Conservation (phyloP, 2,888 invertebrate genomes). For the Dimorphilus gyrociliatus region DNA sequence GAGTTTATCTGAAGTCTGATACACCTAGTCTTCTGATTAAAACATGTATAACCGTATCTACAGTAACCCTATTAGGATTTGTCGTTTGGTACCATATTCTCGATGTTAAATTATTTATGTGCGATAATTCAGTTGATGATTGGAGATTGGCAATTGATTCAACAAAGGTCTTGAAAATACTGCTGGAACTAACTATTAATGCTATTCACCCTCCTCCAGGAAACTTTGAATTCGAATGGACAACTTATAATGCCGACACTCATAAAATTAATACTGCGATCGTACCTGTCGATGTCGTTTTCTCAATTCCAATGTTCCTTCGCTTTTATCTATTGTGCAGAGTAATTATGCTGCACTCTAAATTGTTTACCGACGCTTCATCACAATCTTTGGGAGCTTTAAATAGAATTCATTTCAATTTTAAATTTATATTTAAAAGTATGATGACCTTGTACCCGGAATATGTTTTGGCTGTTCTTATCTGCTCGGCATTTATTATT, state of each 20-base stretch:
- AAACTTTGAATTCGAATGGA: slow-evolving; percentile 17
- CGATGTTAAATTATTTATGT: slow-evolving; percentile 28
- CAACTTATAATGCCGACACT: slow-evolving; percentile 15
- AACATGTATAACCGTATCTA: slow-evolving; percentile 24
- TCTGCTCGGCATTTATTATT: slow-evolving; percentile 21
- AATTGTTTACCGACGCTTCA: slow-evolving; percentile 32
- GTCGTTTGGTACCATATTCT: slow-evolving; percentile 28
- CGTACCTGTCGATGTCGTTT: slow-evolving; percentile 27
- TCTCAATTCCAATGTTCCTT: slow-evolving; percentile 33
- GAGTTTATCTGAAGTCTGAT: slow-evolving; percentile 12
- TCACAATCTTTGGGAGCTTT: slow-evolving; percentile 43
- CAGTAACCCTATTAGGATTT: slow-evolving; percentile 23
- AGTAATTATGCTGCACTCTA: slow-evolving; percentile 31
- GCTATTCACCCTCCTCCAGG: slow-evolving; percentile 33
- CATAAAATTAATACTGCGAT: slow-evolving; percentile 3
- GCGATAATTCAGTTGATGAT: slow-evolving; percentile 33
- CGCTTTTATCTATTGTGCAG: slow-evolving; percentile 27
- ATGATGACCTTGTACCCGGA: slow-evolving; percentile 34
- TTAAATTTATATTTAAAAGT: slow-evolving; percentile 44
- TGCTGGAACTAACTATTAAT: slow-evolving; percentile 49
- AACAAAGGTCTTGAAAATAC: slow-evolving; percentile 43
- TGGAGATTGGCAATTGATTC: slow-evolving; percentile 27
- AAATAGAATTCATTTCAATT: slow-evolving; percentile 90
- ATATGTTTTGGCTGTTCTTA: slow-evolving; percentile 27
- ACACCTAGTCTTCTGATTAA: slow-evolving; percentile 21